A percentile compares a stretch with the other conserved stretches of the same genome.
Conservation (phyloP, 2,888 invertebrate genomes). For the Tetropium fuscum region DNA sequence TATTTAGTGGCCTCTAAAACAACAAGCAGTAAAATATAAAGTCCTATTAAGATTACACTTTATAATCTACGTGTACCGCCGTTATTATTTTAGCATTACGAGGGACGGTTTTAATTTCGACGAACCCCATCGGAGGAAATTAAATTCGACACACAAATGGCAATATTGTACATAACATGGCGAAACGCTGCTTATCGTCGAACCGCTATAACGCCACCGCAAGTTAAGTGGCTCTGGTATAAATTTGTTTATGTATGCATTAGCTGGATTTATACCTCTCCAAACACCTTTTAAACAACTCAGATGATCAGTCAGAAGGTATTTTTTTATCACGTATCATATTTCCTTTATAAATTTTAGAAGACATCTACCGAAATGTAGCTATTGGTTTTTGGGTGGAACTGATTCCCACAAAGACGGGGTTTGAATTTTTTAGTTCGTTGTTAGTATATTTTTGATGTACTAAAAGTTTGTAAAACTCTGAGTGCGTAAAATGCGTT, state of each 20-base stretch:
- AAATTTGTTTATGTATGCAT: slow-evolving; percentile 40
- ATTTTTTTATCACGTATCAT: too few species aligned
- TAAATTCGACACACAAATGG: slow-evolving; percentile 49
- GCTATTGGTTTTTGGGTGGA: too few species aligned
- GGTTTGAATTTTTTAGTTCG: too few species aligned
- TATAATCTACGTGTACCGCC: slow-evolving; percentile 51
- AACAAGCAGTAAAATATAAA: slow-evolving; percentile 52
- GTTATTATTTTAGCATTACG: slow-evolving; percentile 47
- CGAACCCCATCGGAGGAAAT: slow-evolving; percentile 45
- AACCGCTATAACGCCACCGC: slow-evolving; percentile 37
- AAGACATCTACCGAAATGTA: too few species aligned
- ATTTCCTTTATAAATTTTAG: too few species aligned
- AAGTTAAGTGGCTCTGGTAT: slow-evolving; percentile 31
- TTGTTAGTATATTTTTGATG: too few species aligned
- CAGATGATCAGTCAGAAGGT: too few species aligned
- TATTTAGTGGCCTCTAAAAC: slow-evolving; percentile 53
- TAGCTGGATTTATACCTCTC: too few species aligned
- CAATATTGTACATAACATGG: slow-evolving; percentile 39
- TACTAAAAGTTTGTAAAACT: too few species aligned
- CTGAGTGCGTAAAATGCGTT: too few species aligned
- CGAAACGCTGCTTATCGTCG: slow-evolving; percentile 39
- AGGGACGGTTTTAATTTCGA: slow-evolving; percentile 47
- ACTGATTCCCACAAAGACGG: too few species aligned
- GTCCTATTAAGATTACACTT: slow-evolving; percentile 53
- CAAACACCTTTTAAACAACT: too few species aligned